Base-by-base conservation (phyloP, 2,113 vertebrate species). In the Electrona antarctica region DNA sequence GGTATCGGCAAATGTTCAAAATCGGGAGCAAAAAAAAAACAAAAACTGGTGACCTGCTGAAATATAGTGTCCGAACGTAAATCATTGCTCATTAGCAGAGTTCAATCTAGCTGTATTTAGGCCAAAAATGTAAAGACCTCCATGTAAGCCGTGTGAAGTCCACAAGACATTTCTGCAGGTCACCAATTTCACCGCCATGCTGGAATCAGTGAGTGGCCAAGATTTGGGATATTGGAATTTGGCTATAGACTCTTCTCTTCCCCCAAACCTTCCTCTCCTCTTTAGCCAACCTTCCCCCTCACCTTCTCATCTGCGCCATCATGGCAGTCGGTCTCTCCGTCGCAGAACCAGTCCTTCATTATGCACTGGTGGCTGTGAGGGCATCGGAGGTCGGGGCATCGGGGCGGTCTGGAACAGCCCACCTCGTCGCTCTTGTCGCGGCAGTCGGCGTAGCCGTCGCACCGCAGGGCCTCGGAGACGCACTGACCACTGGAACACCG, bases 251-350 rank as follows among this genome's bases (percentile, higher is more conserved):
- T 1, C 8, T 56, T 10, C 29, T 52, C 45, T 10, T 12, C 48
- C 10, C 10, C 28, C 48, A n/a, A 29, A 4, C 47, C 15, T 9
- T 65, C 8, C 29, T 59, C 21, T 59, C 21, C n/a, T 59, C 33
- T 9, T 62, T 41, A 41, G 11, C 60, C 0, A 11, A 11, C 33
- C 12, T 4, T 21, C 60, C 54, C 29, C 21, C 61, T 52, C 48
- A 96, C 97, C 93, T 94, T 91, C 80, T 98, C 97, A 0, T 98
- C 97, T 0, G 89, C 91, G 1, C 96, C 94, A 0, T 98, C 96
- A 33, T 51, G 12, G 21, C 97, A 98, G 92, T 98, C 97, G 0
- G 85, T n/a, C 1, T 93, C 80, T 0, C 93, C 95, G 2, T 98
- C 97, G 9, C 97, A 98, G 46, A 91, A 67, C 97, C 97, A 98